Evolutionary conservation across 2,888 invertebrate species (phyloP).

Genomic region (Alloplasta piceator): DNA sequence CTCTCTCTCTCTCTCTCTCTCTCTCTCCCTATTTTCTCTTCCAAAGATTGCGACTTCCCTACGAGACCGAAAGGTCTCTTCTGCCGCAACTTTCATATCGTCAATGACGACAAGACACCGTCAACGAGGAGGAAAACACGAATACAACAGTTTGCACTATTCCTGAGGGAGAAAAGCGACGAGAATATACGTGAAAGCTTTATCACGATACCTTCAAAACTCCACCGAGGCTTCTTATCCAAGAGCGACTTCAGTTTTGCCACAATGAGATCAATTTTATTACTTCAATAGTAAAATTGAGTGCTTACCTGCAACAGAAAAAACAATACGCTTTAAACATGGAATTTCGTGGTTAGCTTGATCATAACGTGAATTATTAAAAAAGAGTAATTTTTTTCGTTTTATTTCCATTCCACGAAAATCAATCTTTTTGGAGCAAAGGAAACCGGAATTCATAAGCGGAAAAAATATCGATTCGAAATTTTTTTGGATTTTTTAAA

Average conservation of each 20-base stretch:
- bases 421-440: too few relatives aligned
- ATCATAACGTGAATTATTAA: too few relatives aligned
- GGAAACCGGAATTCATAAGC: too few relatives aligned
- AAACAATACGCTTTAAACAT: constrained; percentile 11
- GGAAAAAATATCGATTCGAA: too few relatives aligned
- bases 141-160: constrained; percentile 48
- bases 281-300: constrained; percentile 37
- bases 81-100: background rate
- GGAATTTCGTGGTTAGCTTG: too few relatives aligned
- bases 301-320: constrained; percentile 65
- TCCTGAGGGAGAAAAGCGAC: constrained; percentile 49
- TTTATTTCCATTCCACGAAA: too few relatives aligned
- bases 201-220: constrained; percentile 57
- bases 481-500: too few relatives aligned
- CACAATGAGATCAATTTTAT: constrained; percentile 46
- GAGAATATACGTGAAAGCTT: constrained; percentile 55
- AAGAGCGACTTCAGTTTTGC: constrained; percentile 11
- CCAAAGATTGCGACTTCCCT: background rate
- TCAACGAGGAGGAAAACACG: constrained; percentile 46
- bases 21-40: too few relatives aligned
- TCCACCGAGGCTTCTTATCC: constrained; percentile 49
- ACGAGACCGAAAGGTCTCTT: too few relatives aligned
- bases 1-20: constrained; percentile 34
- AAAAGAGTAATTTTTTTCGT: too few relatives aligned
- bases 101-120: constrained; percentile 42